phyloP scores from a whole-genome alignment of 2,888 invertebrate species.

The Andrena bicolor region DNA sequence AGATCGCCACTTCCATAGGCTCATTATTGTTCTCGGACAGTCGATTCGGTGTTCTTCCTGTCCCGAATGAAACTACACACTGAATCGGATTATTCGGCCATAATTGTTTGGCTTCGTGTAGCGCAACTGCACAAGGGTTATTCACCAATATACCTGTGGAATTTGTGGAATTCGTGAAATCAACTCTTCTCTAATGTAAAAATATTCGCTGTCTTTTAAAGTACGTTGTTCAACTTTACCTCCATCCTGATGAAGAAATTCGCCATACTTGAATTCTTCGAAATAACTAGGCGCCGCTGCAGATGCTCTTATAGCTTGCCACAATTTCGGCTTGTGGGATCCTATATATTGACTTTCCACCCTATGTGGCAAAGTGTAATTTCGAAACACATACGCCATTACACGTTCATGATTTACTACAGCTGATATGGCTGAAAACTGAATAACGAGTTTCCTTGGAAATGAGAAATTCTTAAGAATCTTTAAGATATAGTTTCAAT shows the following conservation, averaged over 20 bases:
- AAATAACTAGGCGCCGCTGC: constrained; percentile 97
- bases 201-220: background rate
- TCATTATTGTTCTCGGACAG: constrained; percentile 65
- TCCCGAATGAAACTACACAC: constrained; percentile 94
- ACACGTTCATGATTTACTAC: constrained; percentile 91
- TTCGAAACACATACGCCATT: constrained; percentile 93
- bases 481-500: background rate
- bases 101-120: constrained; percentile 94
- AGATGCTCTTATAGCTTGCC: constrained; percentile 95
- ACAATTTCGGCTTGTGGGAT: constrained; percentile 89
- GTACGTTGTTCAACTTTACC: constrained; percentile 79
- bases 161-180: constrained; percentile 84
- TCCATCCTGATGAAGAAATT: constrained; percentile 88
- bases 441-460: constrained; percentile 62
- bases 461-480: background rate
- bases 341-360: constrained; percentile 91
- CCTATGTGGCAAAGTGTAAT: constrained; percentile 91
- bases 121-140: constrained; percentile 95
- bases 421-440: constrained; percentile 92
- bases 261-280: constrained; percentile 91
- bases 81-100: constrained; percentile 92
- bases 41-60: constrained; percentile 87
- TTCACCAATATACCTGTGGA: constrained; percentile 93
- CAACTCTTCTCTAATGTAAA: background rate
- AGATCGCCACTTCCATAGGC: constrained; percentile 82